These are phyloP conservation scores for Hyposoter didymator DNA, from an alignment of 2,888 invertebrate species.

Conservation along the genomic window DNA sequence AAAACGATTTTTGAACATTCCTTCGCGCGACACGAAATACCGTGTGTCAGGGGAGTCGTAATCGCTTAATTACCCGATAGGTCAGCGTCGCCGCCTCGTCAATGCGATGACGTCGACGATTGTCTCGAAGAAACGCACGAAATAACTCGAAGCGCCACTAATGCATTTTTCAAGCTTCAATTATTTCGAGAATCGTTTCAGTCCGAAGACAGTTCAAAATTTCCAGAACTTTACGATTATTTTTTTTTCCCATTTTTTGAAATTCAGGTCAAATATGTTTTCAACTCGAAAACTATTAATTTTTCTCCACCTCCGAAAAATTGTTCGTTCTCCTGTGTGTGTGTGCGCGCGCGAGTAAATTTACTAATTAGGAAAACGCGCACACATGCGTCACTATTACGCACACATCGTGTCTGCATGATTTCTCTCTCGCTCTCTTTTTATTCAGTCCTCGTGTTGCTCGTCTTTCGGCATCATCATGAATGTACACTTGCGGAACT, in stretches of 20 bases:
- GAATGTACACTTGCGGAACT: slow-evolving; percentile 15
- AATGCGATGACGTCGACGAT: not conserved
- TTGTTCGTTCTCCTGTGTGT: not conserved
- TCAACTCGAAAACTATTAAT: not conserved
- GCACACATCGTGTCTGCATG: not conserved
- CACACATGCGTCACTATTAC: not conserved
- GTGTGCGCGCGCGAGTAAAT: not conserved
- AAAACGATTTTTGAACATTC: not conserved
- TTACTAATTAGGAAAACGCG: slow-evolving; percentile 25
- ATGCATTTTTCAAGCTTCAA: not conserved
- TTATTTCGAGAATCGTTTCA: not conserved
- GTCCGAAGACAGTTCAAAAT: not conserved
- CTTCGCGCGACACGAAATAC: not conserved
- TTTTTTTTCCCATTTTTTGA: not conserved
- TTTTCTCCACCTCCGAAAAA: not conserved
- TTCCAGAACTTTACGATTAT: not conserved
- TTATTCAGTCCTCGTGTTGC: not conserved
- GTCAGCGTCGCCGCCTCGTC: not conserved
- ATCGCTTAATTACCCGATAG: not conserved
- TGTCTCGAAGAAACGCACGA: not conserved
- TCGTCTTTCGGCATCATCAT: slow-evolving; percentile 27
- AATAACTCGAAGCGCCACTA: not conserved
- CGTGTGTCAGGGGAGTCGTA: not conserved
- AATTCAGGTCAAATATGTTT: not conserved
- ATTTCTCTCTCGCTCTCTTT: not conserved